Evolutionary conservation across 2,113 vertebrate genomes (phyloP), one percentile per base, ranked within the genome.

Genomic region (Pygoscelis antarcticus): DNA sequence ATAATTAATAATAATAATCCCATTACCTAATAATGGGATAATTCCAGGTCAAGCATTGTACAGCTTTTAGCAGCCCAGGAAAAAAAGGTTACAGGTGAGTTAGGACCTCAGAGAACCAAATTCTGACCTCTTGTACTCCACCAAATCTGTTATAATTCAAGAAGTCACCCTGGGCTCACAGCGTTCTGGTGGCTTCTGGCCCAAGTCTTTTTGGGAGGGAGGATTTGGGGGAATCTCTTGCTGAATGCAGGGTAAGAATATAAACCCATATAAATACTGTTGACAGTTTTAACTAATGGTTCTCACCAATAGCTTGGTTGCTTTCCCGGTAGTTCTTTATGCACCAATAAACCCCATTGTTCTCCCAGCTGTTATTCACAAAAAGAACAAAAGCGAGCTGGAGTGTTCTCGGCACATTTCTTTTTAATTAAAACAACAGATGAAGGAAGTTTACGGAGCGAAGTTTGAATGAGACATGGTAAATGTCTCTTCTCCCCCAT

Each of bases 301-400:
- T 96, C 95, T 96, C 93, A 85, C 85, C 55, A 47, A 87, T 74
- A 47, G 80, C 95, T 90, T 87, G 91, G 95, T 96, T 89, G 89
- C 85, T 95, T 96, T 93, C 91, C 91, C 42, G 7, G 92, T 95
- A 83, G 87, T 83, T 95, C 83, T 97, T 96, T 97, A 98, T 95
- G 96, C 96, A 97, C 93, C 97, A 87, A 65, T 96, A 95, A 96
- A 74, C 75, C 69, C 76, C 36, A 93, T 97, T 97, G 95, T 97
- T 93, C 66, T 74, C 84, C 93, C 94, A 96, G 96, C 94, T 98
- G 93, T 94, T 97, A 90, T 46, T 97, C 91, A 94, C 91, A 47
- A 83, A 92, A 90, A 90, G 93, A 95, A 97, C 80, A 94, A 97
- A 97, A 87, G 89, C 1, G 7, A 89, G 71, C 66, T 11, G 42